These are phyloP conservation scores for Asarcornis scutulata DNA, from an alignment of 2,113 vertebrate genomes.

Conservation along the genomic window DNA sequence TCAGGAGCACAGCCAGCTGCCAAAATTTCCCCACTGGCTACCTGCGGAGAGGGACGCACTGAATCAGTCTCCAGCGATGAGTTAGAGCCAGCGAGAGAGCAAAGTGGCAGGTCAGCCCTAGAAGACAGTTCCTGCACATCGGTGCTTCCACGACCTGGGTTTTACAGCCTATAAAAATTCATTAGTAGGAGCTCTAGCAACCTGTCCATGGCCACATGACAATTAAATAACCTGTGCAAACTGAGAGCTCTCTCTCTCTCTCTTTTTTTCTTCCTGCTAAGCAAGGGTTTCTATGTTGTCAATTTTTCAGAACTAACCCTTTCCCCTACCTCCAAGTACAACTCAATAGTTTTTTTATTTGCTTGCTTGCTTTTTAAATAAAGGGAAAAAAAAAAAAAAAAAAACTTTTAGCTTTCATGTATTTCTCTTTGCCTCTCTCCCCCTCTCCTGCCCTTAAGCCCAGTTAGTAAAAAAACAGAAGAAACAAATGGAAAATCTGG, in stretches of 20 bases:
- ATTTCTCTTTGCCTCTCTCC: not conserved
- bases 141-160: not conserved
- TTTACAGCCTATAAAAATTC: not conserved
- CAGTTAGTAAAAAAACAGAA: not conserved
- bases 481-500: not conserved
- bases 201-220: not conserved
- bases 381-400: not conserved
- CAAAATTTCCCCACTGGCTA: not conserved
- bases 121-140: not conserved
- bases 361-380: not conserved
- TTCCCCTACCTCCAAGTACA: not conserved
- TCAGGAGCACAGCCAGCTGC: not conserved
- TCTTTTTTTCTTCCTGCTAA: not conserved
- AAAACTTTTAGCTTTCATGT: not conserved
- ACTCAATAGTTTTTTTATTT: not conserved
- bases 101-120: not conserved
- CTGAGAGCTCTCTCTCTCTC: not conserved
- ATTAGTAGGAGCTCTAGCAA: not conserved
- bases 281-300: fast-evolving
- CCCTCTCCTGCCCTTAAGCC: not conserved
- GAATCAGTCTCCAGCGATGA: not conserved
- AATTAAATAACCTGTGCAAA: not conserved
- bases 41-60: not conserved
- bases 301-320: not conserved
- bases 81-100: not conserved